Evolutionary conservation across 2,888 invertebrate genomes (phyloP).

Genomic region (Podabrus alpinus): DNA sequence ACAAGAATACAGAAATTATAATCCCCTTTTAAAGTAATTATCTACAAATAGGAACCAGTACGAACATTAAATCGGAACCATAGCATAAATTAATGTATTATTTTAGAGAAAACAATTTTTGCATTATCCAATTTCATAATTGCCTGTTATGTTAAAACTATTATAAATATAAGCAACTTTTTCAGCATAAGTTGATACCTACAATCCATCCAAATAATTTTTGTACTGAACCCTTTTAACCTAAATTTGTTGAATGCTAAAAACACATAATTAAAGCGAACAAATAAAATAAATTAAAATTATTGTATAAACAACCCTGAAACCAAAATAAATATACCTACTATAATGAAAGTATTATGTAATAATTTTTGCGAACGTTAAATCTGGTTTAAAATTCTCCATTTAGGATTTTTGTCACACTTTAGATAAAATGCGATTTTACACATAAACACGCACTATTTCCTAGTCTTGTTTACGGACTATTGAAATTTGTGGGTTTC

Average conservation of each 20-base stretch:
- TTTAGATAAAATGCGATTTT: neutral
- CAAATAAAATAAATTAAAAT: neutral
- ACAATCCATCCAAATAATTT: neutral
- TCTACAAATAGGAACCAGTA: neutral
- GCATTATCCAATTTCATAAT: too few species aligned
- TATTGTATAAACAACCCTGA: neutral
- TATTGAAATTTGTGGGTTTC: neutral
- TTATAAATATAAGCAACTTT: too few species aligned
- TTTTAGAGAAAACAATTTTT: too few species aligned
- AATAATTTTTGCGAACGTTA: neutral
- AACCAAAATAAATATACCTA: neutral
- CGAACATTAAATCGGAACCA: neutral
- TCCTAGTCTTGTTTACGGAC: neutral
- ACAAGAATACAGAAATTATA: neutral
- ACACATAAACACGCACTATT: neutral
- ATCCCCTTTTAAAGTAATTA: neutral
- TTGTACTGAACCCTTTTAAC: neutral
- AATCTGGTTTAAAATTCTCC: neutral
- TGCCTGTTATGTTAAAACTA: too few species aligned
- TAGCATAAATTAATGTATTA: too few species aligned
- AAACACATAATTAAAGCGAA: neutral
- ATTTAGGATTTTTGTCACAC: neutral
- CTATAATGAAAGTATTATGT: neutral
- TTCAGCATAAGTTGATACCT: too few species aligned
- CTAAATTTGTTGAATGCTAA: neutral